A percentile compares a stretch with the other conserved stretches of the same genome.
phyloP scores from a whole-genome alignment of 2,888 invertebrate species.

The Eucera pruinosa region DNA sequence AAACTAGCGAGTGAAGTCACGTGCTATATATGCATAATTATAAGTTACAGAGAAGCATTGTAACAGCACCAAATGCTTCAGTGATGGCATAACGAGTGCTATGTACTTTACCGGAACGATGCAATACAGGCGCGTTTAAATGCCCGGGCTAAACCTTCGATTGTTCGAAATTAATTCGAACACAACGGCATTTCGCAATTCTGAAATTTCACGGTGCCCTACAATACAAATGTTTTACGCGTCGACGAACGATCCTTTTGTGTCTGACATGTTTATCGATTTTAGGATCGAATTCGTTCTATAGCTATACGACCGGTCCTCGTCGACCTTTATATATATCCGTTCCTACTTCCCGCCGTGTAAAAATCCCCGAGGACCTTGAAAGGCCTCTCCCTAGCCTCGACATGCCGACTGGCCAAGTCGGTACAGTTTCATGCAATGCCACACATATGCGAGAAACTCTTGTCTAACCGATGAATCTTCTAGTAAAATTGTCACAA shows the following conservation, averaged over 20 bases:
- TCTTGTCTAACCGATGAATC: slow-evolving; percentile 1
- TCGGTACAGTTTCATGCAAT: slow-evolving; percentile 48
- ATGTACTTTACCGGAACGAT: not conserved
- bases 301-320: slow-evolving; percentile 61
- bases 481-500: slow-evolving; percentile 23
- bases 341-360: slow-evolving; percentile 54
- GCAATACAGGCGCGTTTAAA: not conserved
- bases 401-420: slow-evolving; percentile 49
- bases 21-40: slow-evolving; percentile 4
- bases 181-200: not conserved
- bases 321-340: slow-evolving; percentile 61
- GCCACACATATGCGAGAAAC: slow-evolving; percentile 14
- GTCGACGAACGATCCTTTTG: slow-evolving; percentile 28
- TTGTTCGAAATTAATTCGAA: slow-evolving; percentile 8
- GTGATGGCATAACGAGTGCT: not conserved
- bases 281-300: slow-evolving; percentile 63
- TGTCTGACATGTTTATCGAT: slow-evolving; percentile 48
- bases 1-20: slow-evolving; percentile 36
- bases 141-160: not conserved
- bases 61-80: slow-evolving; percentile 2
- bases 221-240: slow-evolving; percentile 22
- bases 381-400: slow-evolving; percentile 65
- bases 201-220: not conserved
- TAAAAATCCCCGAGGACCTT: slow-evolving; percentile 65
- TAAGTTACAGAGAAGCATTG: slow-evolving; percentile 7